A percentile compares a stretch with the other conserved stretches of the same genome.
Conservation (phyloP, 2,888 invertebrate species). For the Drosophila conformis region DNA sequence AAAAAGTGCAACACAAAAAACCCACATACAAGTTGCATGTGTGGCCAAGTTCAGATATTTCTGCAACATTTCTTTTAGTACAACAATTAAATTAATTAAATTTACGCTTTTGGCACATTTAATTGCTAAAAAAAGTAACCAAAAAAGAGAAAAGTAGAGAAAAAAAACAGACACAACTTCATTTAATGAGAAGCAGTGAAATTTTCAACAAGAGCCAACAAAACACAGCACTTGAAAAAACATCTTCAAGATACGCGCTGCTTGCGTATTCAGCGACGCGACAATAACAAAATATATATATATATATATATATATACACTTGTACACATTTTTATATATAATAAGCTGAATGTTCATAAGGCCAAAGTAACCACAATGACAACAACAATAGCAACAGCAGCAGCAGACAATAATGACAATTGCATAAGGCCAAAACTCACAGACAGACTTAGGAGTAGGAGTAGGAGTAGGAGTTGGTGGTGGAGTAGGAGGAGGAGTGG, state of each 20-base stretch:
- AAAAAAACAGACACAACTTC: constrained; percentile 38
- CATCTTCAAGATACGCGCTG: constrained; percentile 50
- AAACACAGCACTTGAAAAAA: constrained; percentile 40
- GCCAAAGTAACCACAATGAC: constrained; percentile 35
- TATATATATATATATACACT: constrained; percentile 1
- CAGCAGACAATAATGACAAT: constrained; percentile 52
- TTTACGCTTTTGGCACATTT: constrained; percentile 74
- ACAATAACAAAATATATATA: constrained; percentile 34
- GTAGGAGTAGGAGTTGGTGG: neutral
- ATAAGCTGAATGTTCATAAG: constrained; percentile 49
- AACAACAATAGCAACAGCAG: neutral
- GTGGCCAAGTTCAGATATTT: constrained; percentile 54
- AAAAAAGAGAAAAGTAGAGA: neutral
- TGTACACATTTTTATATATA: neutral
- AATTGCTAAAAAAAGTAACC: constrained; percentile 32
- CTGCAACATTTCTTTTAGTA: constrained; percentile 46
- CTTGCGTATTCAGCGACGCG: constrained; percentile 28
- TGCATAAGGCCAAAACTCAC: constrained; percentile 53
- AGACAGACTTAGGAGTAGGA: neutral
- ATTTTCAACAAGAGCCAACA: constrained; percentile 36
- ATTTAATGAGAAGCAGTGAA: constrained; percentile 55
- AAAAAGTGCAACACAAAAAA: constrained; percentile 11
- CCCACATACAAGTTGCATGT: constrained; percentile 5
- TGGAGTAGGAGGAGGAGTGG: neutral
- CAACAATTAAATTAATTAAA: constrained; percentile 74